Percentiles rank a stretch among this genome's conserved stretches.
Conservation (phyloP, 2,113 vertebrate species). For the Dromaius novaehollandiae region DNA sequence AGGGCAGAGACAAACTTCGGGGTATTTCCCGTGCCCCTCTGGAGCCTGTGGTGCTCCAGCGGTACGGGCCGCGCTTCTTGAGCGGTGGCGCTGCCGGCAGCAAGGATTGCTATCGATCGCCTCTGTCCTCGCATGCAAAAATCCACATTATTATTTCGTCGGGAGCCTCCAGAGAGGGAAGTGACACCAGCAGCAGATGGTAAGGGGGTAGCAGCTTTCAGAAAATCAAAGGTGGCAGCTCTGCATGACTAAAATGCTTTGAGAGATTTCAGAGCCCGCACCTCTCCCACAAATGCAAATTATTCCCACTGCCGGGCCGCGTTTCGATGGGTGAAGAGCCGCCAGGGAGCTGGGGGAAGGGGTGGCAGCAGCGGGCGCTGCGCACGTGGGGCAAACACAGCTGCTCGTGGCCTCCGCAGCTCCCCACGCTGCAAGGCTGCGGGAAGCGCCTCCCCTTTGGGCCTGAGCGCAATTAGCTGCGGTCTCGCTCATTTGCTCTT, state of each 20-base stretch:
- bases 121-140: background rate
- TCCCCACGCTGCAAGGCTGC: background rate
- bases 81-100: rapidly evolving
- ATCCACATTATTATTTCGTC: slow-evolving; percentile 11
- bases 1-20: background rate
- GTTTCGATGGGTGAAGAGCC: background rate
- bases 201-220: slow-evolving; percentile 39
- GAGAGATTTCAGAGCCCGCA: slow-evolving; percentile 12
- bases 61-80: background rate
- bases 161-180: background rate
- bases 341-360: background rate
- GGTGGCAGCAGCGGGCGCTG: background rate
- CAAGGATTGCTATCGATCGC: background rate
- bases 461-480: background rate
- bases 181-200: slow-evolving; percentile 32
- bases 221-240: slow-evolving; percentile 47
- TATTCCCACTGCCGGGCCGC: background rate
- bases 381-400: background rate
- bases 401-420: background rate
- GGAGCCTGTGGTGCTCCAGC: background rate
- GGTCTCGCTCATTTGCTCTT: background rate
- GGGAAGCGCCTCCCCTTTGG: background rate
- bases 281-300: background rate
- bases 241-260: slow-evolving; percentile 27
- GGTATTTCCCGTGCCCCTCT: background rate